Conservation (phyloP, 2,113 vertebrate species). For the Ariopsis seemanni region DNA sequence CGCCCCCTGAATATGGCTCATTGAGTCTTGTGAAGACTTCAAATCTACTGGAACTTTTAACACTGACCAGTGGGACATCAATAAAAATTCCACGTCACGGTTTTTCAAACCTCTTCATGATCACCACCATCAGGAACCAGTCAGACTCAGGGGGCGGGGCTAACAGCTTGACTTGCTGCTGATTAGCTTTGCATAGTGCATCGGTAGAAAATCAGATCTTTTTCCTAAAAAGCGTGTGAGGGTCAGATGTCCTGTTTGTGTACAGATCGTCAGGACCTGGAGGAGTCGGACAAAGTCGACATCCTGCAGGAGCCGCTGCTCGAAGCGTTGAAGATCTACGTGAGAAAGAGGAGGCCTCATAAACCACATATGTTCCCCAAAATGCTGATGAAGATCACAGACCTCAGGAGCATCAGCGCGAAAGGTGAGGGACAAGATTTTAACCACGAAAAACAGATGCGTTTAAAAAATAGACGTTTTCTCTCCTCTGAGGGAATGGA, state of each 20-base stretch:
- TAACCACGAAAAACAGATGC: not conserved
- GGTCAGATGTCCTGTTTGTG: not conserved
- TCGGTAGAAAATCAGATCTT: not conserved
- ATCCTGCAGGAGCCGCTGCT: slow-evolving; percentile 73
- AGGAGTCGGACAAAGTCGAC: slow-evolving; percentile 73
- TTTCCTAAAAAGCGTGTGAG: not conserved
- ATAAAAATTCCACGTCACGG: not conserved
- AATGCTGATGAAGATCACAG: slow-evolving; percentile 78
- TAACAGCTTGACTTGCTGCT: not conserved
- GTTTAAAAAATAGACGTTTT: not conserved
- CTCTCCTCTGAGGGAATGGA: too few relatives aligned
- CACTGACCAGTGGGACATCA: not conserved
- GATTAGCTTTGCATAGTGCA: not conserved
- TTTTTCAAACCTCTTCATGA: not conserved
- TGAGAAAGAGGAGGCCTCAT: slow-evolving; percentile 72
- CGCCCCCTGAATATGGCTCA: not conserved
- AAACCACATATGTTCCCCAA: slow-evolving; percentile 77
- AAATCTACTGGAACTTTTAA: not conserved
- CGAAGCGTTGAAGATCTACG: slow-evolving; percentile 74
- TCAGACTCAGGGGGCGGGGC: not conserved
- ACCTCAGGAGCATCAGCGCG: slow-evolving; percentile 75
- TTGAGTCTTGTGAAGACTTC: too few relatives aligned
- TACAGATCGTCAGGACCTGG: slow-evolving; percentile 73
- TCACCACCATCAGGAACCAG: not conserved
- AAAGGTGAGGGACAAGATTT: slow-evolving; percentile 60